Evolutionary conservation across 2,888 invertebrate genomes (phyloP).

Genomic region (Andrena flavipes): DNA sequence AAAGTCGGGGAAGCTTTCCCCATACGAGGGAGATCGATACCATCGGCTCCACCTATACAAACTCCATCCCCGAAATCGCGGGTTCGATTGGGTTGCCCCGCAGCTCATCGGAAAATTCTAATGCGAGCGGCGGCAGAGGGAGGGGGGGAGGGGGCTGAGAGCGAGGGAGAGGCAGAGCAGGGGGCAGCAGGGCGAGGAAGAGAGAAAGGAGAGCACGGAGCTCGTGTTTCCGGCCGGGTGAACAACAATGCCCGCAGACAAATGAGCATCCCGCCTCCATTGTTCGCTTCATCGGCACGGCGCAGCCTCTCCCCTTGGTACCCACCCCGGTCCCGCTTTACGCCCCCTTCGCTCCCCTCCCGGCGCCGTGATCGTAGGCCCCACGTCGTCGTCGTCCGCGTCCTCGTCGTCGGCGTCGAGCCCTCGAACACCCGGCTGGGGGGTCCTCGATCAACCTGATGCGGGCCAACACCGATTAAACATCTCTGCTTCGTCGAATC

Average conservation of each 20-base stretch:
- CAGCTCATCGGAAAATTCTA: slow-evolving; percentile 18
- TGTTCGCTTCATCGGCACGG: slow-evolving; percentile 82
- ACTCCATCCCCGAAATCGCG: neutral
- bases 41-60: too few species aligned
- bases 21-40: too few species aligned
- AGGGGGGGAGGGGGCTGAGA: slow-evolving; percentile 36
- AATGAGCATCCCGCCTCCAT: slow-evolving; percentile 85
- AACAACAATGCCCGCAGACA: slow-evolving; percentile 85
- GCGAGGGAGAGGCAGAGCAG: slow-evolving; percentile 53
- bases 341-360: slow-evolving; percentile 59
- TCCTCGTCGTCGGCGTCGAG: slow-evolving; percentile 55
- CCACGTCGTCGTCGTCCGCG: slow-evolving; percentile 45
- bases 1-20: too few species aligned
- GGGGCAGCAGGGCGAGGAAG: slow-evolving; percentile 54
- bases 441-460: slow-evolving; percentile 84
- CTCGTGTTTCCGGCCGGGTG: slow-evolving; percentile 83
- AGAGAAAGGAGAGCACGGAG: slow-evolving; percentile 75
- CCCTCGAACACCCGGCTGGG: slow-evolving; percentile 77
- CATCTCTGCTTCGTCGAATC: slow-evolving; percentile 81
- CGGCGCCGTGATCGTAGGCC: slow-evolving; percentile 55
- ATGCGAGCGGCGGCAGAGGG: neutral
- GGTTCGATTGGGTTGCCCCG: slow-evolving; percentile 25
- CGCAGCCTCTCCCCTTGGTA: slow-evolving; percentile 74
- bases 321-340: slow-evolving; percentile 69
- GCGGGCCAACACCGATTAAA: slow-evolving; percentile 83